Conservation (phyloP, 2,797 vertebrate genomes). For the Anableps anableps region DNA sequence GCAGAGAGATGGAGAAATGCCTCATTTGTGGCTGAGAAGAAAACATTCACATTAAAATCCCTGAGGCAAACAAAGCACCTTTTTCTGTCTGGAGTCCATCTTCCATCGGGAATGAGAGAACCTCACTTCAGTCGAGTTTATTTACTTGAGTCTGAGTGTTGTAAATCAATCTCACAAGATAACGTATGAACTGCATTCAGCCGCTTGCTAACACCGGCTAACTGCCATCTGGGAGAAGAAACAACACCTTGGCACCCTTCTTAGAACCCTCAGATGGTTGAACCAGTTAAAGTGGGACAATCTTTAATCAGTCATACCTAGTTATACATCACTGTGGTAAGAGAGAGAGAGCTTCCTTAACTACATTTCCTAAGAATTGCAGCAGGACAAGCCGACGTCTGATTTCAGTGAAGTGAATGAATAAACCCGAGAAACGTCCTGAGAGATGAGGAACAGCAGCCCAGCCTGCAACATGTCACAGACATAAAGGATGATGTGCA, state of each 20-base stretch:
- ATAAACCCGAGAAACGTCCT: slow-evolving; percentile 28
- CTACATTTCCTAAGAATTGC: neutral
- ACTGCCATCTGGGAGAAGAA: neutral
- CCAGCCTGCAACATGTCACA: slow-evolving; percentile 4
- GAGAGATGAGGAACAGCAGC: neutral
- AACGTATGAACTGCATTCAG: neutral
- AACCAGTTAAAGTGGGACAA: slow-evolving; percentile 22
- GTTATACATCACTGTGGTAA: neutral
- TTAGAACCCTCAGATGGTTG: slow-evolving; percentile 6
- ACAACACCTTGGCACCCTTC: neutral
- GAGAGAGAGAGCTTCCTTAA: neutral
- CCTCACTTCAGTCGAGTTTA: neutral
- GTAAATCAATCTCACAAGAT: neutral
- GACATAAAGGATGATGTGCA: slow-evolving; percentile 17
- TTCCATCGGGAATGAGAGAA: neutral
- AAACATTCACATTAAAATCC: too few species aligned
- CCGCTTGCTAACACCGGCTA: too few species aligned
- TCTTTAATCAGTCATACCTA: slow-evolving; percentile 19
- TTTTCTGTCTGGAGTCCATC: too few species aligned
- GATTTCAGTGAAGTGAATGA: slow-evolving; percentile 23
- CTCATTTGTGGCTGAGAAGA: too few species aligned
- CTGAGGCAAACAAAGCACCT: too few species aligned
- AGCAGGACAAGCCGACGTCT: slow-evolving; percentile 10
- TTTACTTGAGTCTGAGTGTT: neutral
- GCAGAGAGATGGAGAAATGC: too few species aligned